A percentile compares a stretch with the other conserved stretches of the same genome.
These are phyloP conservation scores for Malurus cyaneus DNA, from an alignment of 2,113 vertebrate genomes.

Conservation along the genomic window DNA sequence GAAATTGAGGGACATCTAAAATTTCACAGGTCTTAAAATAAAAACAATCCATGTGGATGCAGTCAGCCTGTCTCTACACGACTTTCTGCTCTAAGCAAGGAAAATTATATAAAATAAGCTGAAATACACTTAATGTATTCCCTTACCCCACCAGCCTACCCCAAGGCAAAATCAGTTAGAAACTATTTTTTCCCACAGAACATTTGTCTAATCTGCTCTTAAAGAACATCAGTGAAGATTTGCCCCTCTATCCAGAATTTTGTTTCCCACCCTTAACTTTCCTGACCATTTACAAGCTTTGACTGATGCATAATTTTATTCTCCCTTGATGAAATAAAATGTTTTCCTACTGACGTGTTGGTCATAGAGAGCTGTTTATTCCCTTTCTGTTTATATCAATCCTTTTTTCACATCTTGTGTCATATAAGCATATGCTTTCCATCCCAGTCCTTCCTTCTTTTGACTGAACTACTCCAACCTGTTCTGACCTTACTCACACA, in stretches of 20 bases:
- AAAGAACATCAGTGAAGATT: not conserved
- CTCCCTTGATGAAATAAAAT: not conserved
- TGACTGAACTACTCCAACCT: not conserved
- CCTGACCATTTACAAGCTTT: not conserved
- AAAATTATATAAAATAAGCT: not conserved
- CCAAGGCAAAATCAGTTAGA: not conserved
- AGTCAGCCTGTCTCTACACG: not conserved
- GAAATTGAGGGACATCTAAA: not conserved
- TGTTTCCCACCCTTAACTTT: not conserved
- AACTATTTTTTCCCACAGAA: not conserved
- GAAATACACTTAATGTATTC: not conserved
- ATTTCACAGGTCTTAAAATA: slow-evolving; percentile 26
- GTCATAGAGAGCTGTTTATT: not conserved
- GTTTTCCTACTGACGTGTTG: not conserved
- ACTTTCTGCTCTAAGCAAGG: not conserved
- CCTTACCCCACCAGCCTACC: not conserved
- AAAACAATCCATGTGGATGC: not conserved
- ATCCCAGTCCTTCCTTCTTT: not conserved
- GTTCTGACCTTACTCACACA: not conserved
- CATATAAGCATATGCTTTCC: not conserved
- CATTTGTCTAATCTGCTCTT: not conserved
- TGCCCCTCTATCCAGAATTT: not conserved
- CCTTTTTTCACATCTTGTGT: not conserved
- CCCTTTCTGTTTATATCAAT: not conserved
- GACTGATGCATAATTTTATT: not conserved